phyloP scores from a whole-genome alignment of 2,113 vertebrate species.

The Hepsetus odoe region DNA sequence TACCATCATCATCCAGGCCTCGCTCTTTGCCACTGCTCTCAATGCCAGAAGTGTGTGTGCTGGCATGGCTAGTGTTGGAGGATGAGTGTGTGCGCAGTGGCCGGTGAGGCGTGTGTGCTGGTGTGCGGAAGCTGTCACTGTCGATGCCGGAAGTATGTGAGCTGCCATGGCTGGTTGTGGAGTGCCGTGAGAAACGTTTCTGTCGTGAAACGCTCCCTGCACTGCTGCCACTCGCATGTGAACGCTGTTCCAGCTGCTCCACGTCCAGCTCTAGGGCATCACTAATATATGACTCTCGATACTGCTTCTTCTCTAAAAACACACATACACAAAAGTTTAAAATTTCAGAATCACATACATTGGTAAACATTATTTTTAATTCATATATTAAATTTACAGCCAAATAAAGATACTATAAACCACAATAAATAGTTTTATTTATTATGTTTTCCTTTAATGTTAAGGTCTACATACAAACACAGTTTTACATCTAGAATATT shows the following conservation, averaged over 20 bases:
- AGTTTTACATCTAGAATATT: not conserved
- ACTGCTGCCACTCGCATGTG: slow-evolving; percentile 92
- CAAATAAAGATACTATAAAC: not conserved
- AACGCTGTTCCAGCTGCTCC: slow-evolving; percentile 93
- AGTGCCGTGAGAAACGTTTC: slow-evolving; percentile 89
- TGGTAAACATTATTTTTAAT: not conserved
- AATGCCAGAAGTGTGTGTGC: slow-evolving; percentile 94
- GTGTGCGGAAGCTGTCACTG: slow-evolving; percentile 80
- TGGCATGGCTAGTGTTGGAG: slow-evolving; percentile 92
- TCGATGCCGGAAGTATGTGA: slow-evolving; percentile 97
- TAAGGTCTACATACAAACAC: not conserved
- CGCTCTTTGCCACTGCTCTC: slow-evolving; percentile 93
- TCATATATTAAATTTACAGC: not conserved
- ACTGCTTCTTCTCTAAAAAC: slow-evolving; percentile 93
- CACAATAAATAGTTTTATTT: not conserved
- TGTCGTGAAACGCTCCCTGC: slow-evolving; percentile 85
- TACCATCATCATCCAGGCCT: slow-evolving; percentile 92
- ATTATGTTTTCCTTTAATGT: not conserved
- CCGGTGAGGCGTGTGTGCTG: slow-evolving; percentile 74
- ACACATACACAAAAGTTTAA: not conserved
- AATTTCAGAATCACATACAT: not conserved
- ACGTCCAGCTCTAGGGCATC: slow-evolving; percentile 95
- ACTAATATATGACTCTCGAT: slow-evolving; percentile 97
- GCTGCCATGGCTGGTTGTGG: slow-evolving; percentile 91
- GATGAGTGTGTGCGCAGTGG: slow-evolving; percentile 90